phyloP scores from a whole-genome alignment of 2,113 vertebrate genomes.

The Maccullochella peelii region DNA sequence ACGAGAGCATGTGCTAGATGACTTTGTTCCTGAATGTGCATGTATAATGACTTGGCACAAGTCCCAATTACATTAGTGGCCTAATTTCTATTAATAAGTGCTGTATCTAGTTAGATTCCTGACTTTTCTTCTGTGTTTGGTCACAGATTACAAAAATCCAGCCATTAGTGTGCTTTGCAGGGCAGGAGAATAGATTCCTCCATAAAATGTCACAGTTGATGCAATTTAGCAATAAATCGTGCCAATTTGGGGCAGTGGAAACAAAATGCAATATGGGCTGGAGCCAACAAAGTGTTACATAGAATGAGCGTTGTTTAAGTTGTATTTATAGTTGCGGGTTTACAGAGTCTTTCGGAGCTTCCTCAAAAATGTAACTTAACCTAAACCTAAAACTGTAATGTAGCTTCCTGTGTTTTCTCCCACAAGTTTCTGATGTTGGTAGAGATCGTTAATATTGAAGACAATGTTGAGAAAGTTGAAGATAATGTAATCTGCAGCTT shows the following conservation, averaged over 20 bases:
- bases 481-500: neutral
- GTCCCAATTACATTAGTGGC: constrained; percentile 55
- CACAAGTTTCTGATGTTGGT: neutral
- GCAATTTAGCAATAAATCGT: neutral
- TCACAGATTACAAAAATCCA: neutral
- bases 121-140: constrained; percentile 4
- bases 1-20: constrained; percentile 47
- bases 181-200: neutral
- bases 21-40: constrained; percentile 42
- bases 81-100: constrained; percentile 72
- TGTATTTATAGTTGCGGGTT: neutral
- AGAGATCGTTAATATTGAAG: neutral
- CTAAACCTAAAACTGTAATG: too few relatives aligned
- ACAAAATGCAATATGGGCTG: neutral
- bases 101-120: constrained; percentile 31
- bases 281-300: neutral
- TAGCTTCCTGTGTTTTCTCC: neutral
- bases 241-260: neutral
- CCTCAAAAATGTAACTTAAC: neutral
- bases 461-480: neutral
- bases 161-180: constrained; percentile 6
- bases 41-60: constrained; percentile 54
- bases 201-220: neutral
- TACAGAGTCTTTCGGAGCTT: fast-evolving
- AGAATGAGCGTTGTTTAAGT: neutral